These are phyloP conservation scores for Siphonodentalium dalli DNA, from an alignment of 2,888 invertebrate genomes.

Conservation along the genomic window DNA sequence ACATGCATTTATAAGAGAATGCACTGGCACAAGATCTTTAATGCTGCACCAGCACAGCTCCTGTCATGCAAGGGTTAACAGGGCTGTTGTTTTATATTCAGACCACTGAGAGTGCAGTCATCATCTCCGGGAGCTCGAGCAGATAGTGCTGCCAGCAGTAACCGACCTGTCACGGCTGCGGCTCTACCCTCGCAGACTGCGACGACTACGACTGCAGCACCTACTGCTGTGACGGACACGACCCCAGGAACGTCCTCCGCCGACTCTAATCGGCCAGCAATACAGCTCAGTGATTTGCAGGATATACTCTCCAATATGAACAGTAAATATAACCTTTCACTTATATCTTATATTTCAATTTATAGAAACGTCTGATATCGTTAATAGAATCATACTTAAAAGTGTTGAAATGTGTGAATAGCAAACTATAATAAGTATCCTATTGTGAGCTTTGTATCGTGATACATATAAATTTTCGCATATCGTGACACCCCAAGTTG, in stretches of 20 bases:
- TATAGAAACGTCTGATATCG: no score
- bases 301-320: conserved; percentile 78
- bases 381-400: no score
- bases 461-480: no score
- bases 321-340: no score
- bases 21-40: no score
- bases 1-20: no score
- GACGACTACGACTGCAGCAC: conserved; percentile 38
- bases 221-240: conserved; percentile 5
- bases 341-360: no score
- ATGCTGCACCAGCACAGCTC: no score
- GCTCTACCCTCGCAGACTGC: conserved; percentile 53
- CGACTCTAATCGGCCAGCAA: conserved; percentile 57
- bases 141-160: conserved; percentile 38
- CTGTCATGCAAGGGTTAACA: not conserved
- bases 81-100: conserved; percentile 19
- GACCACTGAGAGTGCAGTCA: conserved; percentile 58
- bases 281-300: conserved; percentile 84
- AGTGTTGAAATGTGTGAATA: no score
- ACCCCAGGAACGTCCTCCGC: conserved; percentile 63
- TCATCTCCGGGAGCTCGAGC: conserved; percentile 56
- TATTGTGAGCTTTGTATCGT: no score
- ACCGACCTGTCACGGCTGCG: conserved; percentile 58
- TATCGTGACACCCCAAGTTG: no score
- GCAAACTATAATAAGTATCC: no score